Evolutionary conservation across 2,797 vertebrate species (phyloP), one percentile per base, ranked within the genome.

Genomic region (Acropternis orthonyx): DNA sequence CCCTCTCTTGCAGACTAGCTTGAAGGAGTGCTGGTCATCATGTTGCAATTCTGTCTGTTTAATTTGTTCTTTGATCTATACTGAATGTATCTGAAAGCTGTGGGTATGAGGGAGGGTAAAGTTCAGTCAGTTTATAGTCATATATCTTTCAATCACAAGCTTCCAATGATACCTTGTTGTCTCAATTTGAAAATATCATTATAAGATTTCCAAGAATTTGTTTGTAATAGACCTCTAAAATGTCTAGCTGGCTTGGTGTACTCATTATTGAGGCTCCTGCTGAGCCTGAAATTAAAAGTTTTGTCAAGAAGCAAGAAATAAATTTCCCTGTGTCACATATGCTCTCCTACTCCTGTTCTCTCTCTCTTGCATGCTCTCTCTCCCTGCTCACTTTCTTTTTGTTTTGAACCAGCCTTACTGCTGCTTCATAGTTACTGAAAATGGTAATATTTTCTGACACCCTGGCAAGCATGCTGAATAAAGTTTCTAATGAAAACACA

Each of bases 231-330:
- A 86, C 96, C 78, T 94, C 75, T 79, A 92, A 96, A 90, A 95
- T 92, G 91, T 93, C 97, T 97, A 62, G 51, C 91, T 95, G 83
- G 76, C 79, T 97, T 95, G 96, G 75, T 93, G 93, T 92, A 80
- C 90, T 96, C 89, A 92, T 97, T 97, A 95, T 96, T 89, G 65
- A 83, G 68, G 88, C 93, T 96, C 95, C 95, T 94, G 95, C 96
- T 97, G 97, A 96, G 96, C 88, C 83, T 91, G 82, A 97, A 98
- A 98, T 98, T 88, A 97, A 96, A 98, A 97, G 85, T 95, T 96
- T 87, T 96, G 74, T 96, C 82, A 92, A 89, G 93, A 97, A 96
- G 52, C 44, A 79, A 91, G 96, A 83, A 94, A 93, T 79, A 79
- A 89, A 85, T 51, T 54, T 90, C 9, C 87, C 32, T 48, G 48